phyloP scores from a whole-genome alignment of 2,113 vertebrate genomes.

The Speoplatyrhinus poulsoni region DNA sequence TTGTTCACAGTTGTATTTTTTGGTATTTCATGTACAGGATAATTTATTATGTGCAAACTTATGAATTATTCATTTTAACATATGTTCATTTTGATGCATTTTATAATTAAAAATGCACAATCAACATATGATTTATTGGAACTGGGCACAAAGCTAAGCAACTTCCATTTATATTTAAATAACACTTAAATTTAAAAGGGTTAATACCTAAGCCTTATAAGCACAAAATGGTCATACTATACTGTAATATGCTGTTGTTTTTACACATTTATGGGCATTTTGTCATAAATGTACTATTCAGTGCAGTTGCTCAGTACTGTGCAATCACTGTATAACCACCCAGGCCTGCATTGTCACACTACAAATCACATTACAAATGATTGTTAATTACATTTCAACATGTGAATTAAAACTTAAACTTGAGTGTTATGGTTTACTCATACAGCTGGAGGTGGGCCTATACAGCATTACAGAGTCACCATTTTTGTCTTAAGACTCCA shows the following conservation, averaged over 20 bases:
- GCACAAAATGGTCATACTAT: slow-evolving; percentile 64
- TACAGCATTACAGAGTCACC: slow-evolving; percentile 38
- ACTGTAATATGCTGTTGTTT: slow-evolving; percentile 32
- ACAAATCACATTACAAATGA: slow-evolving; percentile 12
- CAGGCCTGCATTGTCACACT: slow-evolving; percentile 30
- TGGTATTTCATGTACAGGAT: slow-evolving; percentile 73
- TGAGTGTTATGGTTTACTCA: slow-evolving; percentile 64
- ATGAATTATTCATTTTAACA: slow-evolving; percentile 69
- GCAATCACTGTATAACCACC: slow-evolving; percentile 36
- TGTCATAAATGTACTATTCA: slow-evolving; percentile 46
- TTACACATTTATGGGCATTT: slow-evolving; percentile 52
- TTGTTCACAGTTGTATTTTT: slow-evolving; percentile 72
- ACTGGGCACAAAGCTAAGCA: slow-evolving; percentile 47
- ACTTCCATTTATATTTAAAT: slow-evolving; percentile 61
- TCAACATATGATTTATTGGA: slow-evolving; percentile 46
- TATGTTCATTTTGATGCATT: slow-evolving; percentile 59
- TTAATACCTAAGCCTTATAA: slow-evolving; percentile 62
- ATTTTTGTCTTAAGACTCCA: slow-evolving; percentile 62
- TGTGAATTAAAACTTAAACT: slow-evolving; percentile 61
- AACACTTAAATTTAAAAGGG: slow-evolving; percentile 69
- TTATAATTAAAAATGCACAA: slow-evolving; percentile 43
- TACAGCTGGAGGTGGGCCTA: slow-evolving; percentile 50
- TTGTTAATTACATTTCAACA: not conserved
- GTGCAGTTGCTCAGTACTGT: slow-evolving; percentile 44
- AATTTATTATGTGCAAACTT: slow-evolving; percentile 71